Base-by-base conservation (phyloP, 2,113 vertebrate genomes). In the Prochilodus magdalenae region DNA sequence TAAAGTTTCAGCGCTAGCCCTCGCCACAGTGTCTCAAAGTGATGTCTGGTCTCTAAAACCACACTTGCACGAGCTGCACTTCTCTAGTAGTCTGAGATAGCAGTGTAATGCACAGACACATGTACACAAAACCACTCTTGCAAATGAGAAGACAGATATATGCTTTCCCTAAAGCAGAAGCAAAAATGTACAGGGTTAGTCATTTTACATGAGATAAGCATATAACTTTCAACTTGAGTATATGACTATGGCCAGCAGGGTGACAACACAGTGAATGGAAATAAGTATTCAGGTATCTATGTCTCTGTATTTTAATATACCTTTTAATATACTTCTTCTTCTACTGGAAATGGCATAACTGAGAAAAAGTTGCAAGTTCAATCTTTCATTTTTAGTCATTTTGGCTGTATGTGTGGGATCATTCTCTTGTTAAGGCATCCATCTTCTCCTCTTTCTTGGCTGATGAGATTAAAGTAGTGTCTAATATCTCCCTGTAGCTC, bases 21-120 rank as follows among this genome's bases (percentile, higher is more conserved):
- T 70, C 20, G 12, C 18, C 36, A 57, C 53, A n/a, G 12, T 47
- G 36, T 70, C 65, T 74, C 63, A 36, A 5, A 57, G 67, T 18
- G 47, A 40, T 47, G 75, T 57, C 30, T 36, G 60, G 77, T 63
- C 49, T 59, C 51, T 60, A 13, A 69, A 76, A 55, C 63, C 49
- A 60, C 67, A 49, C 65, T 85, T 84, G 40, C 16, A 71, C 20
- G 71, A 83, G 75, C 49, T 84, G 67, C 47, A 60, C 27, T 80
- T 86, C n/a, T 44, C 27, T 44, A 53, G 60, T 33, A 44, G 33
- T 30, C 74, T 77, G 40, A 26, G 1, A 33, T 55, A 63, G 57
- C 22, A n/a, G 26, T 24, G 14, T 51, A 29, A 14, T 3, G 0
- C 5, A 51, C 72, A 75, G 6, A 59, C 59, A 55, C 3, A 51